Evolutionary conservation across 2,797 vertebrate species (phyloP), one percentile per base, ranked within the genome.

Genomic region (Cottoperca gobio): DNA sequence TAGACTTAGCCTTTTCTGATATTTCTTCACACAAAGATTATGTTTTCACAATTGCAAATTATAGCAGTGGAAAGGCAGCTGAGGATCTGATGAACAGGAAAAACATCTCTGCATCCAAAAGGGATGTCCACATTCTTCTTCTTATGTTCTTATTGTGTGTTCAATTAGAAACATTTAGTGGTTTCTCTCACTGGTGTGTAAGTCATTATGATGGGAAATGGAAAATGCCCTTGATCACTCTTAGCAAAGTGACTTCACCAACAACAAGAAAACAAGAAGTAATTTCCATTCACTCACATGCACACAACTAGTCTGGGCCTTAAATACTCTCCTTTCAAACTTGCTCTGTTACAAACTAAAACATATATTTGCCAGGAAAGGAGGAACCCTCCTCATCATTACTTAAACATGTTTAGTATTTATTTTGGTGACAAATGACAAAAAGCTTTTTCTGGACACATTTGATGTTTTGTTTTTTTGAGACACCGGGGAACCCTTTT

Each of bases 161-260:
- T 78, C 26, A 78, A 78, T 79, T 85, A 40, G 76, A 89, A 78
- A 62, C 81, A 70, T 52, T 83, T 67, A 37, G 40, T 69, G 49
- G 46, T 84, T 73, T 86, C 31, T 52, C 58, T 78, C 50, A 40
- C n/a, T 59, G 33, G 35, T 24, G 5, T n/a, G 26, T 58, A 58
- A 71, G 26, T 70, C 52, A 74, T 70, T 31, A 66, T 73, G 35
- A 79, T 62, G 69, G 73, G 35, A 78, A 79, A 73, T 55, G 52
- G 58, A 80, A 89, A 86, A 80, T 35, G 14, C 26, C 61, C 49
- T 59, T 58, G 14, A 62, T 81, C 33, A 52, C 46, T 77, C 82
- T 84, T 69, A 37, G 52, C 46, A 61, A 64, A 39, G 58, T 68
- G 60, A 83, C 66, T 76, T 50, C 37, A 73, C 35, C 16, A 68